Evolutionary conservation across 2,888 invertebrate species (phyloP), one percentile per base, ranked within the genome.

Genomic region (Erebia ligea): DNA sequence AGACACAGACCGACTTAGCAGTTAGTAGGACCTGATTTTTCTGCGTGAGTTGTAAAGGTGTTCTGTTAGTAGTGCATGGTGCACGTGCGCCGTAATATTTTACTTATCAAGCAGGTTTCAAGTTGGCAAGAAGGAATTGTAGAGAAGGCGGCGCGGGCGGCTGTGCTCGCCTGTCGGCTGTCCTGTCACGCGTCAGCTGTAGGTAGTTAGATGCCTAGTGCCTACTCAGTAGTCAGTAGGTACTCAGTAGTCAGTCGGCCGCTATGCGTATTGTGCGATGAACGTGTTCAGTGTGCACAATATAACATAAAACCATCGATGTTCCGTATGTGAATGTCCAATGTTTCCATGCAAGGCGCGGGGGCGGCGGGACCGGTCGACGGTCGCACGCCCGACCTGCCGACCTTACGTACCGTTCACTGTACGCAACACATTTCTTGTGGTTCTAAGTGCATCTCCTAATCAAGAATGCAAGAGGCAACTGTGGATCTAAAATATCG

Each of bases 321-420:
- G 73, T 76, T 72, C 76, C 78, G 80, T 78, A 78, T 79, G 78
- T 81, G 81, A 82, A 80, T 81, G 82, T 78, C 80, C 80, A 79
- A 82, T 82, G 84, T 79, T 74, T 76, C 79, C 79, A 80, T 79
- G 84, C 75, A 77, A 79, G 82, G 86, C 72, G 88, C 88, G 89
- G 88, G 87, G 88, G 89, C 88, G 88, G 86, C 77, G 84, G 80
- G 86, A 90, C 90, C 89, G 89, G 91, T 90, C 89, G 86, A 80
- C 82, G 81, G 82, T 84, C 82, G 81, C 82, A 82, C 85, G 81
- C 78, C 81, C 86, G 92, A 91, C 93, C 92, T 86, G 92, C 90
- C 94, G 94, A 93, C 94, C 94, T 94, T 92, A 93, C 92, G 91
- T 86, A 89, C 91, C 91, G 89, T 88, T 90, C 90, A 88, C 90